Evolutionary conservation across 2,113 vertebrate genomes (phyloP).

Genomic region (Oceanites oceanicus): DNA sequence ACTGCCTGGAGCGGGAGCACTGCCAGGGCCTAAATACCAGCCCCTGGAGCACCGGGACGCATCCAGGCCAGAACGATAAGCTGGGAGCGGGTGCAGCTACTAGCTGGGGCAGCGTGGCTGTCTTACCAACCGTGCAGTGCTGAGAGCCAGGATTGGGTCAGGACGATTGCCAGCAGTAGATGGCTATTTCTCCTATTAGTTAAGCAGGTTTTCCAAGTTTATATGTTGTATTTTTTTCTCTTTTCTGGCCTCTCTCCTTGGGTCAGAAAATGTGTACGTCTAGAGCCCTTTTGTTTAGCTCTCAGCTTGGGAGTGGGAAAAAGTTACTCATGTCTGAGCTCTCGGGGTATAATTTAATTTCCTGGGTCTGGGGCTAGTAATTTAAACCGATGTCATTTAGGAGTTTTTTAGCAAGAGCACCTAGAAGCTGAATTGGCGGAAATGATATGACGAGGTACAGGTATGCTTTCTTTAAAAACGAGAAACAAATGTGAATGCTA

Average conservation of each 20-base stretch:
- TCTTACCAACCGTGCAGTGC: background rate
- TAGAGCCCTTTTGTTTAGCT: slow-evolving; percentile 53
- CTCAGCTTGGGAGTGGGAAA: slow-evolving; percentile 20
- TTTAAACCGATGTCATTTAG: background rate
- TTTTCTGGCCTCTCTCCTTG: background rate
- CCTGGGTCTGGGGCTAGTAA: background rate
- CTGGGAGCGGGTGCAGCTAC: background rate
- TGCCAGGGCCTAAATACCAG: background rate
- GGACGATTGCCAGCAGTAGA: background rate
- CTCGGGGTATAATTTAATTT: background rate
- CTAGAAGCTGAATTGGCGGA: background rate
- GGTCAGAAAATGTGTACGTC: slow-evolving; percentile 54
- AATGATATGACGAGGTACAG: background rate
- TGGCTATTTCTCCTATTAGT: background rate
- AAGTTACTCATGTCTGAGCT: slow-evolving; percentile 29
- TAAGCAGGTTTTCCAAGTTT: slow-evolving; percentile 51
- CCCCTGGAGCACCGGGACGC: accelerated
- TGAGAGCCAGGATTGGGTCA: background rate
- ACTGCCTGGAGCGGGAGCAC: background rate
- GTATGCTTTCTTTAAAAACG: background rate
- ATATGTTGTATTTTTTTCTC: background rate
- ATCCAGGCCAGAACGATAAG: background rate
- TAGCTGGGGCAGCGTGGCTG: background rate
- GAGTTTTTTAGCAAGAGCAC: background rate
- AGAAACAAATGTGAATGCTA: background rate